Conservation (phyloP, 2,113 vertebrate genomes). For the Oplegnathus fasciatus region DNA sequence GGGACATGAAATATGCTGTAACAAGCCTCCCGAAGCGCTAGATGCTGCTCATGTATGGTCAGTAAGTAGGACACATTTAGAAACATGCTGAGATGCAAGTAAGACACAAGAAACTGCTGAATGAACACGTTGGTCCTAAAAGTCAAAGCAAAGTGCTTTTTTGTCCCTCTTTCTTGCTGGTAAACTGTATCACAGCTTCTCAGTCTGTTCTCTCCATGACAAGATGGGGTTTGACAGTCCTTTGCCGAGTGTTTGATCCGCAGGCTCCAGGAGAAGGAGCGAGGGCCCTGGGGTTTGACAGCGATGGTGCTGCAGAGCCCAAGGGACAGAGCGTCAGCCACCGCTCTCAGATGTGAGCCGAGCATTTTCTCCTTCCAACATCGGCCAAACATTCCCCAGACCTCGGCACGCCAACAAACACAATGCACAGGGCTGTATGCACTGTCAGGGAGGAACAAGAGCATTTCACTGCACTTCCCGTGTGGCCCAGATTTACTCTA, state of each 20-base stretch:
- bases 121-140: conserved; percentile 19
- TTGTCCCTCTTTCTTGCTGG: conserved; percentile 28
- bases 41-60: conserved; percentile 23
- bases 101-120: conserved; percentile 52
- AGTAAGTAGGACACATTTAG: conserved; percentile 58
- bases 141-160: conserved; percentile 41
- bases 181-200: conserved; percentile 42
- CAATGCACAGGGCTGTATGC: conserved; percentile 23
- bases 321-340: conserved; percentile 45
- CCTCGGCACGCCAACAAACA: conserved; percentile 28
- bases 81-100: conserved; percentile 49
- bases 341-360: conserved; percentile 48
- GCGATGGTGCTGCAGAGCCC: conserved; percentile 40
- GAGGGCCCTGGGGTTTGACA: conserved; percentile 59
- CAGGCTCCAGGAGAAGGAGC: conserved; percentile 39
- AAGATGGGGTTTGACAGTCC: conserved; percentile 60
- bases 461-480: conserved; percentile 46
- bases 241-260: conserved; percentile 57
- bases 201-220: conserved; percentile 24
- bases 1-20: conserved; percentile 19
- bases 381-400: conserved; percentile 39
- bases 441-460: conserved; percentile 45
- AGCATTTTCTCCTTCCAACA: conserved; percentile 37
- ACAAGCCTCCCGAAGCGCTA: conserved; percentile 1
- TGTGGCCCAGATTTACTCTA: conserved; percentile 31